Evolutionary conservation across 2,113 vertebrate species (phyloP).

Genomic region (Ivindomyrus marchei): DNA sequence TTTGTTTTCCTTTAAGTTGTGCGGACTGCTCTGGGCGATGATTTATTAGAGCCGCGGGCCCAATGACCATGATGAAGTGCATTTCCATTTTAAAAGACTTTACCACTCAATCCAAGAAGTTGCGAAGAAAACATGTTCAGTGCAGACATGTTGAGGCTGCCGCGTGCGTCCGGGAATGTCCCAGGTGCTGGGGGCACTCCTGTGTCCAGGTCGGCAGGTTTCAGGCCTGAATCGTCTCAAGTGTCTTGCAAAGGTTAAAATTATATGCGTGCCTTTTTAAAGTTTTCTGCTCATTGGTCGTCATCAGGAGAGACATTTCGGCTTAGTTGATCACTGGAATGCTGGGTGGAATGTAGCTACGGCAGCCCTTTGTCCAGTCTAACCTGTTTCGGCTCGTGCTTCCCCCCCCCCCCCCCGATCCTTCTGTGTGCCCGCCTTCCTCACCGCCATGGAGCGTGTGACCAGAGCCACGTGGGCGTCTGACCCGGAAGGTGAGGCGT

Average conservation of each 20-base stretch:
- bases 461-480: constrained; percentile 32
- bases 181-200: not conserved
- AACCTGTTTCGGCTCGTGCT: not conserved
- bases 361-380: not conserved
- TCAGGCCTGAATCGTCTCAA: constrained; percentile 48
- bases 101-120: constrained; percentile 55
- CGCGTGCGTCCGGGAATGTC: constrained; percentile 13
- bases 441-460: not conserved
- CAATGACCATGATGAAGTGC: constrained; percentile 67
- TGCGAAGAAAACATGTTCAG: constrained; percentile 30
- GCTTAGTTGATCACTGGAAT: constrained; percentile 38
- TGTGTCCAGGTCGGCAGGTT: constrained; percentile 48
- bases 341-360: not conserved
- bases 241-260: constrained; percentile 37
- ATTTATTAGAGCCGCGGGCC: constrained; percentile 62
- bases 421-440: not conserved
- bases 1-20: constrained; percentile 62
- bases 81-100: constrained; percentile 66
- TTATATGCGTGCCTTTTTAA: not conserved
- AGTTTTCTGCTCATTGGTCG: not conserved
- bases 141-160: constrained; percentile 19
- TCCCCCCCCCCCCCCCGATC: no score
- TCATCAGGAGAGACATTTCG: constrained; percentile 41
- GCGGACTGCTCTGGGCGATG: constrained; percentile 49
- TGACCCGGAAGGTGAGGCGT: constrained; percentile 58